These are phyloP conservation scores for Emydura subglobosa DNA, from an alignment of 2,113 vertebrate genomes.

Conservation along the genomic window DNA sequence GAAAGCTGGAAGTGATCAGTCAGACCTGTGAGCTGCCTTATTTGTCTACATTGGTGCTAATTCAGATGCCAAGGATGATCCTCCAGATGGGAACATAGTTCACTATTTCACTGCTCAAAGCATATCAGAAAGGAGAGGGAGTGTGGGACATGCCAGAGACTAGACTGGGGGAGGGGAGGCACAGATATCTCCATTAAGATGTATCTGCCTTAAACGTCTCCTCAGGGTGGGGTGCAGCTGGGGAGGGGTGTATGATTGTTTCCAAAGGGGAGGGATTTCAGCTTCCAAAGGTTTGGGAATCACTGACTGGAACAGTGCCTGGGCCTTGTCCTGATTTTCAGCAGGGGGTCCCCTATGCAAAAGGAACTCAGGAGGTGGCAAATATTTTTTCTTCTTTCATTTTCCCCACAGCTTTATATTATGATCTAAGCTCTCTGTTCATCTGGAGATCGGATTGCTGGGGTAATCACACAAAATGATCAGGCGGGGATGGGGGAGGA, in stretches of 20 bases:
- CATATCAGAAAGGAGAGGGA: background rate
- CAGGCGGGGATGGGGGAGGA: background rate
- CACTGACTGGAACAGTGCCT: too few species aligned
- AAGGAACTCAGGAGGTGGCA: background rate
- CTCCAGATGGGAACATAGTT: background rate
- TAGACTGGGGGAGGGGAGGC: background rate
- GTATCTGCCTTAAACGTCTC: background rate
- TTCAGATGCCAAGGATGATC: background rate
- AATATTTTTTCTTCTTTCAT: background rate
- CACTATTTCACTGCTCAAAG: background rate
- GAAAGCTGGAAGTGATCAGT: background rate
- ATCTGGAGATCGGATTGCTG: background rate
- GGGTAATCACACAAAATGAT: background rate
- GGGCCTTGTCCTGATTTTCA: background rate
- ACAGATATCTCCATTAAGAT: background rate
- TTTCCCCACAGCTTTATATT: background rate
- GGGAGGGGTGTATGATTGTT: background rate
- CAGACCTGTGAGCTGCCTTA: background rate
- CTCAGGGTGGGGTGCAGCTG: background rate
- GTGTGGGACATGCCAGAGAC: background rate
- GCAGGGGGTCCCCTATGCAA: background rate
- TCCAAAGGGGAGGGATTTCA: background rate
- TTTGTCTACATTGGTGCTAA: background rate
- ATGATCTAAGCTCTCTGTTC: background rate
- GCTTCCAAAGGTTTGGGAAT: background rate